These are phyloP conservation scores for Sitta carolinensis DNA, from an alignment of 2,797 vertebrate genomes.

Conservation along the genomic window DNA sequence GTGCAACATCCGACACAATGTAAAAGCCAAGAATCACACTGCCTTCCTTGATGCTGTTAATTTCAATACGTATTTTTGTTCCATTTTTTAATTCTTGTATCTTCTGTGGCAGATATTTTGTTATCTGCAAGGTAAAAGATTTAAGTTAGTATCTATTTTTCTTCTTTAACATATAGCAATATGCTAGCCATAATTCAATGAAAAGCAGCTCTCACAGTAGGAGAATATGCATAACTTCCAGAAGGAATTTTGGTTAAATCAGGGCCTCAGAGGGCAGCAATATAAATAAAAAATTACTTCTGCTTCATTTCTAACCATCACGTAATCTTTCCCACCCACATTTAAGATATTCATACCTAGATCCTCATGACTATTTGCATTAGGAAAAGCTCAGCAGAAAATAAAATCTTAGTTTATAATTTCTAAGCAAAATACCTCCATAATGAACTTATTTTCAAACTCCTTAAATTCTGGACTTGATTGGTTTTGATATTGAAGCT, in stretches of 20 bases:
- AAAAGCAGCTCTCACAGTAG: not conserved
- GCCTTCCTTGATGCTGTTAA: not conserved
- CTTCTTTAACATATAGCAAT: not conserved
- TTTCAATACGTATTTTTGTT: not conserved
- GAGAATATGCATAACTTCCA: not conserved
- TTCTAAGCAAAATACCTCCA: constrained; percentile 24
- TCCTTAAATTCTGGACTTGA: constrained; percentile 18
- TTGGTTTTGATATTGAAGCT: not conserved
- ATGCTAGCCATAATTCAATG: not conserved
- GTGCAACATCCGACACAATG: not conserved
- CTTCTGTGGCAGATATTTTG: not conserved
- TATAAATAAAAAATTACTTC: not conserved
- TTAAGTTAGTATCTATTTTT: not conserved
- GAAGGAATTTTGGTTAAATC: not conserved
- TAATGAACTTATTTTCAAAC: not conserved
- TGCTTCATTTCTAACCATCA: not conserved
- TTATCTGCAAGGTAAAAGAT: constrained; percentile 29
- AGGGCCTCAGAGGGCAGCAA: not conserved
- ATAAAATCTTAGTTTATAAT: not conserved
- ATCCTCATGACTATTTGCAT: not conserved
- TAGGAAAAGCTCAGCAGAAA: not conserved
- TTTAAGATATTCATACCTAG: not conserved
- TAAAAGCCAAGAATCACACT: constrained; percentile 11
- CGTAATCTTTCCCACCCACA: not conserved
- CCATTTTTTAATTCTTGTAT: not conserved